These are phyloP conservation scores for Lithophane leautieri DNA, from an alignment of 2,888 invertebrate genomes.

Conservation along the genomic window DNA sequence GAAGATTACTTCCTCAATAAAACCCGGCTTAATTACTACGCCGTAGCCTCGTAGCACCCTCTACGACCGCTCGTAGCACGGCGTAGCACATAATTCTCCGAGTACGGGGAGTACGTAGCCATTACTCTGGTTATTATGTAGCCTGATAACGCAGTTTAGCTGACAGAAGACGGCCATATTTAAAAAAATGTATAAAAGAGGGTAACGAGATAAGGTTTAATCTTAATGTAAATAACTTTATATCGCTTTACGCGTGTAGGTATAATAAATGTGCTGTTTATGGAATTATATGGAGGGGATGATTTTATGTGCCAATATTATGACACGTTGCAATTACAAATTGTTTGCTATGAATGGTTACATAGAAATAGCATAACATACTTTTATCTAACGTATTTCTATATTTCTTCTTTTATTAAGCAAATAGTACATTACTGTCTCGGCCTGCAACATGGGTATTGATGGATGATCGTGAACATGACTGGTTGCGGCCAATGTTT, in stretches of 20 bases:
- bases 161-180: constrained; percentile 47
- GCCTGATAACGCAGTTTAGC: constrained; percentile 56
- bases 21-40: constrained; percentile 59
- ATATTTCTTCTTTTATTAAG: not conserved
- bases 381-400: not conserved
- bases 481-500: too few species aligned
- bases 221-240: constrained; percentile 47
- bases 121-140: constrained; percentile 66
- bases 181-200: constrained; percentile 38
- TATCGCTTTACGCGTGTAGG: constrained; percentile 15
- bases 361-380: not conserved
- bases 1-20: constrained; percentile 68
- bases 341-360: not conserved
- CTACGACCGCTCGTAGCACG: constrained; percentile 58
- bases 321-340: not conserved
- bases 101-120: constrained; percentile 59
- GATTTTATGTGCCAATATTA: not conserved
- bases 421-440: too few species aligned
- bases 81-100: constrained; percentile 64
- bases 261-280: constrained; percentile 26
- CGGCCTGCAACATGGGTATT: too few species aligned
- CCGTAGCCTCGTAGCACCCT: constrained; percentile 60
- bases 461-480: too few species aligned
- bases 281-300: not conserved
- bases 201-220: constrained; percentile 45